Percentiles rank a stretch among this genome's conserved stretches.
Evolutionary conservation across 2,113 vertebrate genomes (phyloP).

Genomic region (Actenoides lindsayi): DNA sequence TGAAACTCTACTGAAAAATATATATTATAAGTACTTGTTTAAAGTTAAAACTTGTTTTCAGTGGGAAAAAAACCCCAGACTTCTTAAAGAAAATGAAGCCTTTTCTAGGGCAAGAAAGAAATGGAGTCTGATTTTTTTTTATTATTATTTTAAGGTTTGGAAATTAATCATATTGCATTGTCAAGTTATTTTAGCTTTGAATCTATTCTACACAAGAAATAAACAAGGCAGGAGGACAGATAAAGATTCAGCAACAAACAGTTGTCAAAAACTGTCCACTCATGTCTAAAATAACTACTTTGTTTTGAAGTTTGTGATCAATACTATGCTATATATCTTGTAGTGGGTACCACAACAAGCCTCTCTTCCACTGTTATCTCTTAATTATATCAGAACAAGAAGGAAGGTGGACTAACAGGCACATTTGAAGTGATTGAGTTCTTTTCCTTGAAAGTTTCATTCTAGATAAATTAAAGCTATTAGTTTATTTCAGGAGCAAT

Average conservation of each 20-base stretch:
- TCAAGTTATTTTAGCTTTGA: background rate
- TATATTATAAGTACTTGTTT: background rate
- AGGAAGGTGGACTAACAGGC: background rate
- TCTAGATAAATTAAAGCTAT: slow-evolving; percentile 39
- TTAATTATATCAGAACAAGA: slow-evolving; percentile 25
- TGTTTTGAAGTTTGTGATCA: slow-evolving; percentile 22
- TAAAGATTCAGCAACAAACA: background rate
- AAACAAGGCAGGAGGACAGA: background rate
- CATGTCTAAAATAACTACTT: slow-evolving; percentile 35
- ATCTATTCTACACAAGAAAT: background rate
- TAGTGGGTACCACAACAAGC: background rate
- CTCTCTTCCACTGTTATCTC: slow-evolving; percentile 19
- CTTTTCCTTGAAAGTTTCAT: slow-evolving; percentile 17
- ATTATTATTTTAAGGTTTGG: background rate
- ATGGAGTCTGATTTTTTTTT: background rate
- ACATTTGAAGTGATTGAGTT: background rate
- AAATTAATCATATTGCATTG: background rate
- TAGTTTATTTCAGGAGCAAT: slow-evolving; percentile 41
- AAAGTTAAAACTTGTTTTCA: background rate
- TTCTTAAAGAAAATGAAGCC: background rate
- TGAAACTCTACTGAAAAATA: background rate
- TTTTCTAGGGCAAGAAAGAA: background rate
- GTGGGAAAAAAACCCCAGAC: background rate
- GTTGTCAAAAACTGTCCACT: background rate
- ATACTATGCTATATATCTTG: slow-evolving; percentile 1